Evolutionary conservation across 2,113 vertebrate species (phyloP).

Genomic region (Lichenostomus cassidix): DNA sequence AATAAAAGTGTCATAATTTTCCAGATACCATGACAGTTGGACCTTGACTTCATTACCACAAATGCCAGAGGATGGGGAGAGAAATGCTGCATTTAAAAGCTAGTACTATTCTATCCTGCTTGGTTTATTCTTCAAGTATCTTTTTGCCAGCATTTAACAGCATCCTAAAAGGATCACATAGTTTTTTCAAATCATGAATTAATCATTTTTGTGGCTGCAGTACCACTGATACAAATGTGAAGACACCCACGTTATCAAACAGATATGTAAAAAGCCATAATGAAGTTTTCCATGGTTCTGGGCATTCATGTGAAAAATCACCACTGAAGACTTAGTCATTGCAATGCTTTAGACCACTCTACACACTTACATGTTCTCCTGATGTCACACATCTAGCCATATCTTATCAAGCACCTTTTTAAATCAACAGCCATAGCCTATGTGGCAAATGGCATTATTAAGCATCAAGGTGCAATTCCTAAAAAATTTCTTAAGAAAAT

Average conservation of each 20-base stretch:
- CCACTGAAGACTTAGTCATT: background rate
- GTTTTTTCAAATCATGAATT: background rate
- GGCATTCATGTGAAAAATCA: background rate
- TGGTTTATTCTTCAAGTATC: background rate
- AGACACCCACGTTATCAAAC: background rate
- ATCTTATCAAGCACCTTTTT: background rate
- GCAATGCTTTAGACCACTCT: background rate
- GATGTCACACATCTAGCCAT: background rate
- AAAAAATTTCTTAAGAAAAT: background rate
- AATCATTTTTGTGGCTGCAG: background rate
- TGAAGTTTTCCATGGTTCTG: background rate
- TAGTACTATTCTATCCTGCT: background rate
- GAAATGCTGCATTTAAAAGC: background rate
- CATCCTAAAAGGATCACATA: background rate
- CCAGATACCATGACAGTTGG: background rate
- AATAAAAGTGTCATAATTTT: background rate
- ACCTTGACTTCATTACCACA: background rate
- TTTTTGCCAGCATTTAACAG: background rate
- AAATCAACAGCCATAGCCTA: background rate
- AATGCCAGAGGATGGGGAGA: background rate
- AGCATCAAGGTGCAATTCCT: background rate
- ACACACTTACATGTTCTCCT: background rate
- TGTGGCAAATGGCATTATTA: background rate
- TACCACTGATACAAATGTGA: background rate
- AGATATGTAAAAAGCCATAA: rapidly evolving